Evolutionary conservation across 37 sponge, comb jelly and placozoan genomes (phyloP).

Genomic region (Mnemiopsis leidyi): DNA sequence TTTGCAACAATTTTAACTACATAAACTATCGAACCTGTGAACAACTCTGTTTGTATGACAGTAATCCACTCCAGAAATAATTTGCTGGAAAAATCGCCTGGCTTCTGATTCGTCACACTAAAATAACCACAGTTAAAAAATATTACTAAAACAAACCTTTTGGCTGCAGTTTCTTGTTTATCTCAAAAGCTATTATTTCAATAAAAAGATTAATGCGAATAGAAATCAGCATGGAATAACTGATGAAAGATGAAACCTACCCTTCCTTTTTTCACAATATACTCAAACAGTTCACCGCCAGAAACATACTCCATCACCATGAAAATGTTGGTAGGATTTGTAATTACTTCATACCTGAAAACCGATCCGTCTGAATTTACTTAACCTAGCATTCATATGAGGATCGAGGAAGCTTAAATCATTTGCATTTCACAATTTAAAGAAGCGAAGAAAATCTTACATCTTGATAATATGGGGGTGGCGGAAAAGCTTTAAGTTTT

Average conservation of each 20-base stretch:
- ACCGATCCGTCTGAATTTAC: too few relatives aligned
- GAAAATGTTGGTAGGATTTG: slow-evolving; percentile 93
- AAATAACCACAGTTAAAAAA: too few relatives aligned
- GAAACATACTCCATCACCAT: slow-evolving; percentile 96
- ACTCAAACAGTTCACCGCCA: slow-evolving; percentile 96
- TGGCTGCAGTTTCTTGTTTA: too few relatives aligned
- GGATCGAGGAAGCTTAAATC: too few relatives aligned
- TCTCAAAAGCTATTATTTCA: not conserved
- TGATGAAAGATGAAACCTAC: not conserved
- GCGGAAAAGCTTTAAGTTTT: slow-evolving; percentile 88
- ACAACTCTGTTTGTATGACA: slow-evolving; percentile 73
- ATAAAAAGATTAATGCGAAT: not conserved
- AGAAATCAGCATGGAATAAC: too few relatives aligned
- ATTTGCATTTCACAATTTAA: too few relatives aligned
- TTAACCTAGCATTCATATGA: too few relatives aligned
- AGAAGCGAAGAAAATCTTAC: slow-evolving; percentile 63
- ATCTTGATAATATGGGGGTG: slow-evolving; percentile 98
- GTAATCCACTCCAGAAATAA: slow-evolving; percentile 89
- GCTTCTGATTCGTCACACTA: slow-evolving; percentile 74
- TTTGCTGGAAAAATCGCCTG: slow-evolving; percentile 89
- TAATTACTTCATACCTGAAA: slow-evolving; percentile 86
- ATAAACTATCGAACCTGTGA: slow-evolving; percentile 57
- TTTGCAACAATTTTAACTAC: too few relatives aligned
- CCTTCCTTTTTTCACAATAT: slow-evolving; percentile 73
- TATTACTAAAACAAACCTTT: too few relatives aligned